Percentiles rank a stretch among this genome's conserved stretches.
phyloP scores from a whole-genome alignment of 1,140 invertebrate species.

The Amphibalanus amphitrite region DNA sequence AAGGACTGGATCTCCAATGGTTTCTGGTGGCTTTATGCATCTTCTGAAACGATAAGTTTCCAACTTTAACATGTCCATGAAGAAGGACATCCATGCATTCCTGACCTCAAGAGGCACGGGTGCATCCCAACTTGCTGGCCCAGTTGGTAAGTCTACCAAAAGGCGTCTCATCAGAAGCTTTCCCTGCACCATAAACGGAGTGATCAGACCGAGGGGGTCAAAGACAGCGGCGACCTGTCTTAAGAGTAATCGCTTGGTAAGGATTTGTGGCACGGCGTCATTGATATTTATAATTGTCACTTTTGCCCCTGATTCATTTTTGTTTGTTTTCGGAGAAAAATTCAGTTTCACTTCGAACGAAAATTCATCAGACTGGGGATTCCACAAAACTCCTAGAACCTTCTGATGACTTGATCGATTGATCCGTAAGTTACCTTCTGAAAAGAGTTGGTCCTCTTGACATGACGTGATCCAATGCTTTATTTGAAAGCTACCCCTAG shows the following conservation, averaged over 20 bases:
- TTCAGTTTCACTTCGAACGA: constrained; percentile 8
- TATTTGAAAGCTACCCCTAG: constrained; percentile 1
- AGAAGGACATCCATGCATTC: constrained; percentile 4
- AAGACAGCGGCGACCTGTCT: constrained; percentile 9
- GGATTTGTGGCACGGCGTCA: too few relatives aligned
- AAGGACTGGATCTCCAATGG: constrained; percentile 5
- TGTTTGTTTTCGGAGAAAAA: neutral
- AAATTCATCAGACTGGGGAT: constrained; percentile 8
- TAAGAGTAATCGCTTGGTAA: constrained; percentile 1
- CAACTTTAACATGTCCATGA: constrained; percentile 7
- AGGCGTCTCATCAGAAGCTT: constrained; percentile 12
- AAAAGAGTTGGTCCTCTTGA: neutral
- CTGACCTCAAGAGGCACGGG: constrained; percentile 5
- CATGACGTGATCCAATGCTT: constrained; percentile 6
- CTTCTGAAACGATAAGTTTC: neutral
- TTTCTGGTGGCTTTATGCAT: constrained; percentile 7
- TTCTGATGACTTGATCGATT: constrained; percentile 6
- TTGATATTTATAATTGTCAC: neutral
- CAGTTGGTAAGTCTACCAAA: neutral
- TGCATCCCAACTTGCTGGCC: constrained; percentile 2
- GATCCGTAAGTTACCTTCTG: too few relatives aligned
- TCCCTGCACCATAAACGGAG: constrained; percentile 9
- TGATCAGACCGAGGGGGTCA: constrained; percentile 8
- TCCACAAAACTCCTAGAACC: constrained; percentile 9
- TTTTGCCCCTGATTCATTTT: neutral